Conservation (phyloP, 1,140 invertebrate genomes). For the Drosophila nasuta region DNA sequence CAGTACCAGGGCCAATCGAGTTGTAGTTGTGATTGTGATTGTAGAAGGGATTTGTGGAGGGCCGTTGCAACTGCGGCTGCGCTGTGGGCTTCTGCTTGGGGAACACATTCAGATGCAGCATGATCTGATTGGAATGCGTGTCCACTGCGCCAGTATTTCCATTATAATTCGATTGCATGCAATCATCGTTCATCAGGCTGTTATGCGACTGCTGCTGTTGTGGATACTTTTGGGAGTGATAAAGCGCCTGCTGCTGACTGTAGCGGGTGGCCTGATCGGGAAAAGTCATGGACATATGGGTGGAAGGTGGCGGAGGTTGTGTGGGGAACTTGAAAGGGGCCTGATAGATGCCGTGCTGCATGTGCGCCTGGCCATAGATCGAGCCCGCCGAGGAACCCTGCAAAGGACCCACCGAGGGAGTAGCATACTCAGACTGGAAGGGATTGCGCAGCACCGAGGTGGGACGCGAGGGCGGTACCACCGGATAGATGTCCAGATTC, state of each 20-base stretch:
- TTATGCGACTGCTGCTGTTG: conserved; percentile 23
- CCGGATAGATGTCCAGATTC: conserved; percentile 78
- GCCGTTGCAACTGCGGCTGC: conserved; percentile 29
- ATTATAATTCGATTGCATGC: conserved; percentile 22
- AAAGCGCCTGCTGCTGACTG: conserved; percentile 63
- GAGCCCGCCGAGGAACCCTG: conserved; percentile 38
- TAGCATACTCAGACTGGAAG: conserved; percentile 63
- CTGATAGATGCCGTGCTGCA: conserved; percentile 59
- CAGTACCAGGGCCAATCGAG: neutral
- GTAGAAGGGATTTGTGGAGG: conserved; percentile 78
- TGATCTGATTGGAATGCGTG: conserved; percentile 63
- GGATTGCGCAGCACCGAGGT: conserved; percentile 71
- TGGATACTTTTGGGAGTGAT: conserved; percentile 42
- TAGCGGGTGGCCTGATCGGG: conserved; percentile 66
- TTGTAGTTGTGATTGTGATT: conserved; percentile 47
- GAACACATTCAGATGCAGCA: conserved; percentile 78
- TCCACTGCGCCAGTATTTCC: conserved; percentile 35
- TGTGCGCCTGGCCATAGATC: conserved; percentile 34
- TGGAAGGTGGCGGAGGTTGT: conserved; percentile 39
- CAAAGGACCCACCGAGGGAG: conserved; percentile 44
- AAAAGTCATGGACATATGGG: conserved; percentile 52
- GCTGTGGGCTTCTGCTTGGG: conserved; percentile 71
- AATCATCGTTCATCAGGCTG: conserved; percentile 33
- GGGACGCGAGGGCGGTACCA: conserved; percentile 69
- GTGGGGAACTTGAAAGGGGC: conserved; percentile 66